Percentiles rank a stretch among this genome's conserved stretches.
Evolutionary conservation across 1,140 invertebrate species (phyloP).

Genomic region (Apis cerana): DNA sequence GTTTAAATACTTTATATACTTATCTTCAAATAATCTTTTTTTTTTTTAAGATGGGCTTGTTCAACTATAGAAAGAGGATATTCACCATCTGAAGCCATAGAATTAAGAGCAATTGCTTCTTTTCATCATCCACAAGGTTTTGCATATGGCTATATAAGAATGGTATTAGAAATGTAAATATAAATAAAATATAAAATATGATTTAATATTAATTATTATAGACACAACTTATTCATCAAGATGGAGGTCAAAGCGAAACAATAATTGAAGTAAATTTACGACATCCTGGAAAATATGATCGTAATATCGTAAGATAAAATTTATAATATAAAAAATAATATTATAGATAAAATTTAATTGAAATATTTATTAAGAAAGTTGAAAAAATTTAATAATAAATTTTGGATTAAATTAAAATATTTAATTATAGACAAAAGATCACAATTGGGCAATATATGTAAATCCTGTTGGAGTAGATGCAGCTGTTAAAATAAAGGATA

Average conservation of each 20-base stretch:
- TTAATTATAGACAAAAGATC: slow-evolving; percentile 86
- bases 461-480: slow-evolving; percentile 97
- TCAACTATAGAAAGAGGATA: slow-evolving; percentile 92
- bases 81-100: slow-evolving; percentile 90
- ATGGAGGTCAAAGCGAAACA: slow-evolving; percentile 94
- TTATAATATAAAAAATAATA: too few species aligned
- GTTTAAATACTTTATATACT: not conserved
- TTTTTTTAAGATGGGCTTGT: slow-evolving; percentile 88
- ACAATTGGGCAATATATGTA: slow-evolving; percentile 96
- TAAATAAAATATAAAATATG: not conserved
- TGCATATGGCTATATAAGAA: slow-evolving; percentile 92
- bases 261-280: slow-evolving; percentile 93
- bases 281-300: slow-evolving; percentile 91
- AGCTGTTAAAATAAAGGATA: slow-evolving; percentile 88
- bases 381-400: not conserved
- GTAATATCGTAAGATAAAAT: slow-evolving; percentile 85
- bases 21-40: not conserved
- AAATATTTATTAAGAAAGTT: not conserved
- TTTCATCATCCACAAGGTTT: slow-evolving; percentile 95
- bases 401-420: not conserved
- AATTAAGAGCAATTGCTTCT: slow-evolving; percentile 93
- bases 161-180: slow-evolving; percentile 82
- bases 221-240: slow-evolving; percentile 93
- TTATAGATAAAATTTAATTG: not conserved
- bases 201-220: slow-evolving; percentile 71